These are phyloP conservation scores for Pterocles orientalis DNA, from an alignment of 2,113 vertebrate species.

Conservation along the genomic window DNA sequence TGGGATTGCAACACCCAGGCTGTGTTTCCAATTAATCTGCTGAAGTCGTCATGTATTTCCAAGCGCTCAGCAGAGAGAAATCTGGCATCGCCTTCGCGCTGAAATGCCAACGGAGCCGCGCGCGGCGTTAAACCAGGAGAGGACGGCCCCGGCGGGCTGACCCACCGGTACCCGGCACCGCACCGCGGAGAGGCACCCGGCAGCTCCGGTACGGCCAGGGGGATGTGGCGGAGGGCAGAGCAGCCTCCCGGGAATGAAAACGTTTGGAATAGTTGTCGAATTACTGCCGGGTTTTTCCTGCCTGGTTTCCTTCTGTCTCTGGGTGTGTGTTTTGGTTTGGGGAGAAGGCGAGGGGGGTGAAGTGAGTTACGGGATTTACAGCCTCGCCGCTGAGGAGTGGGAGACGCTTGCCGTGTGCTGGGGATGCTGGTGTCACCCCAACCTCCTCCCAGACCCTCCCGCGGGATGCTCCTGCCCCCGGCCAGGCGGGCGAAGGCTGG, in stretches of 20 bases:
- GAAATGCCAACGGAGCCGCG: background rate
- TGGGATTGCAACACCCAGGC: constrained; percentile 69
- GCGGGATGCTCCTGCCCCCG: background rate
- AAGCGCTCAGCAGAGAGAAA: constrained; percentile 17
- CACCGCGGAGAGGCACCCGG: background rate
- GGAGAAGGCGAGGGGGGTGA: background rate
- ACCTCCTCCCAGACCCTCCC: background rate
- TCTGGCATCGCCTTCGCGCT: background rate
- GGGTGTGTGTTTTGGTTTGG: constrained; percentile 1
- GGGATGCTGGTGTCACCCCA: background rate
- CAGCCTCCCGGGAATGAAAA: background rate
- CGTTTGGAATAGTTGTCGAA: background rate
- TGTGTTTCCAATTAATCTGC: constrained; percentile 73
- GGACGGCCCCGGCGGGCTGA: background rate
- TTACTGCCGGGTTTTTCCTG: background rate
- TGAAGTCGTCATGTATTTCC: constrained; percentile 45
- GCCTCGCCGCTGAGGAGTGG: background rate
- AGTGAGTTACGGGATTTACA: background rate
- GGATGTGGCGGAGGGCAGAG: background rate
- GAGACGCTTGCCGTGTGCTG: accelerated
- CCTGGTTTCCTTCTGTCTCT: background rate
- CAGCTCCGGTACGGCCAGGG: background rate
- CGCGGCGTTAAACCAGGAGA: background rate
- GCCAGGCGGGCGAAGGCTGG: accelerated
- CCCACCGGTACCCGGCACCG: background rate